Evolutionary conservation across 2,113 vertebrate genomes (phyloP).

Genomic region (Megatriorchis doriae): DNA sequence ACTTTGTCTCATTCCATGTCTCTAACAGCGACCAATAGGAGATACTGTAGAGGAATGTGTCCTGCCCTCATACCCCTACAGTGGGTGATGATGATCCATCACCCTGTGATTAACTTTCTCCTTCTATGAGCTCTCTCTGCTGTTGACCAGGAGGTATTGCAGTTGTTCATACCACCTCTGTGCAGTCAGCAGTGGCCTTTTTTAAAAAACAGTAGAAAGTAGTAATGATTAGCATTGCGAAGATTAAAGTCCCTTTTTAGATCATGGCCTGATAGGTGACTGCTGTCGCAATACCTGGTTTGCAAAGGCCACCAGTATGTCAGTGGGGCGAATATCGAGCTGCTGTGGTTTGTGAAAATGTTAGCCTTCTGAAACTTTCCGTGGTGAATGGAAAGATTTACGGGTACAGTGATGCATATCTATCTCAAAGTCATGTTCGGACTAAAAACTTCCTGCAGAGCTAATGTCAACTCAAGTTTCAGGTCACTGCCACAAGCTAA

Average conservation of each 20-base stretch:
- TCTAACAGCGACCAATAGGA: neutral
- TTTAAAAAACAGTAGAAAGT: neutral
- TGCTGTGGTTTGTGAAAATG: neutral
- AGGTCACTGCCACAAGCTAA: slow-evolving; percentile 29
- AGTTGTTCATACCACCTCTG: neutral
- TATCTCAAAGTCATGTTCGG: neutral
- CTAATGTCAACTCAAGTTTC: neutral
- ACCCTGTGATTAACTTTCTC: neutral
- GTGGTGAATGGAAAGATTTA: neutral
- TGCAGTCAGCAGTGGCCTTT: neutral
- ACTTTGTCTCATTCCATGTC: neutral
- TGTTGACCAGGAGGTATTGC: slow-evolving; percentile 4
- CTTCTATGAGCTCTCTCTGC: slow-evolving; percentile 48
- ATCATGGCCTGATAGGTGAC: neutral
- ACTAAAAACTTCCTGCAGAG: slow-evolving; percentile 52
- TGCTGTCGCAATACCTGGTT: neutral
- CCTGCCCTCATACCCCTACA: neutral
- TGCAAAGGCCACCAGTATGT: neutral
- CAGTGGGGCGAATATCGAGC: neutral
- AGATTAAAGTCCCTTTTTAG: neutral
- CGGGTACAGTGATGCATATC: slow-evolving; percentile 4
- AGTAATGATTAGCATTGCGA: neutral
- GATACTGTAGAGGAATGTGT: neutral
- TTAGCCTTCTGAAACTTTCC: slow-evolving; percentile 3
- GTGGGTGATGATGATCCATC: neutral